phyloP scores from a whole-genome alignment of 2,797 vertebrate species.

The Clarias platycephalus region DNA sequence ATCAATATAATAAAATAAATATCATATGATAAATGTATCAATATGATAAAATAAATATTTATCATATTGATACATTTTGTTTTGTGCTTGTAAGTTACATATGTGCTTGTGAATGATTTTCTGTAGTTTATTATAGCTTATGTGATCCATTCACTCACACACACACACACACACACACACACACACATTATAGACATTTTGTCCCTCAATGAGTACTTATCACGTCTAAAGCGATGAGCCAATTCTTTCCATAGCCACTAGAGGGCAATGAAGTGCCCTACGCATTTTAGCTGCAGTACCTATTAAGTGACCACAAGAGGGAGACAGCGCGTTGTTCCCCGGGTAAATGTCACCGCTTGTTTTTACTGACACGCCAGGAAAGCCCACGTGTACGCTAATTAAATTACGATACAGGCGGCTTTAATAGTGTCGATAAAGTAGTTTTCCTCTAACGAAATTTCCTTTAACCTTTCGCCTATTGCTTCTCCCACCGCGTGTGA shows the following conservation, averaged over 20 bases:
- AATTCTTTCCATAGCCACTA: neutral
- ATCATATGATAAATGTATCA: too few species aligned
- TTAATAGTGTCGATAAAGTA: neutral
- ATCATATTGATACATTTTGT: too few species aligned
- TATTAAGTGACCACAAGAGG: neutral
- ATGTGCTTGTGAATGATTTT: too few species aligned
- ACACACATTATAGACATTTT: neutral
- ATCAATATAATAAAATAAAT: too few species aligned
- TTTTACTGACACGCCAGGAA: neutral
- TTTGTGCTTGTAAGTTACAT: too few species aligned
- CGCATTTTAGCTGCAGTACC: conserved; percentile 3
- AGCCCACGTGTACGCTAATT: neutral
- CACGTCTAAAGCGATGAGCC: neutral
- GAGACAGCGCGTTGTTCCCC: neutral
- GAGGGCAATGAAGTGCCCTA: neutral
- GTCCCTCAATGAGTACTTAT: neutral
- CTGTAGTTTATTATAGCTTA: too few species aligned
- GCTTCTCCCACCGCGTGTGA: conserved; percentile 12
- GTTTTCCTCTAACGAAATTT: neutral
- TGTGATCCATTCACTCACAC: too few species aligned
- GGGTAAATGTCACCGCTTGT: neutral
- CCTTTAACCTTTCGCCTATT: conserved; percentile 9
- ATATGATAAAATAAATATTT: too few species aligned
- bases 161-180: neutral
- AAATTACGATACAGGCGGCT: neutral